These are phyloP conservation scores for Tamias sibiricus DNA, from an alignment of 2,113 vertebrate species.

Conservation along the genomic window DNA sequence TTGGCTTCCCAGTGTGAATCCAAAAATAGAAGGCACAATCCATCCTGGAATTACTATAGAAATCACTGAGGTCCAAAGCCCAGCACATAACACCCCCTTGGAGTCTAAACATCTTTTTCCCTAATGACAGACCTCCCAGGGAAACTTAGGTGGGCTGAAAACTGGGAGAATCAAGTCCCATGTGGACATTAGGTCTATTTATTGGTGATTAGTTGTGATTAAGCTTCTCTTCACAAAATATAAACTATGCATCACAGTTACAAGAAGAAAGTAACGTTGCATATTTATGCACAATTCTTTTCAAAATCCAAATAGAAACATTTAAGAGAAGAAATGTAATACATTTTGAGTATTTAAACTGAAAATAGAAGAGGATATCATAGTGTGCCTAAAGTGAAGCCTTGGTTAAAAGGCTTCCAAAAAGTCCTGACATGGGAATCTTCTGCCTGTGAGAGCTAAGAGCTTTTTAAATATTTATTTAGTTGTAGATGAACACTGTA, in stretches of 20 bases:
- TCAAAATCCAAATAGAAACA: constrained; percentile 59
- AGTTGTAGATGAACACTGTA: too few relatives aligned
- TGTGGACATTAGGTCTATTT: constrained; percentile 72
- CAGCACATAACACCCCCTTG: constrained; percentile 10
- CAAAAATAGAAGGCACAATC: constrained; percentile 83
- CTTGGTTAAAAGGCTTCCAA: not conserved
- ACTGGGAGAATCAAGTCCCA: constrained; percentile 63
- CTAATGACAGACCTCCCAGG: constrained; percentile 66
- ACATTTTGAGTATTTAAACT: constrained; percentile 50
- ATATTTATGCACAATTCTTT: constrained; percentile 40
- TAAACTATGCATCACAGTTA: not conserved
- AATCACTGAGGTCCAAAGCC: constrained; percentile 80
- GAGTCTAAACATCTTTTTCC: constrained; percentile 23
- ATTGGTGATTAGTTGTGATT: constrained; percentile 68
- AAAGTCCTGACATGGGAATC: constrained; percentile 51
- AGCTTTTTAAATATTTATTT: too few relatives aligned
- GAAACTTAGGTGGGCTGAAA: constrained; percentile 48
- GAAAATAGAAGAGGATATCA: constrained; percentile 50
- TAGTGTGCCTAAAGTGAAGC: constrained; percentile 48
- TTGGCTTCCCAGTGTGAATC: constrained; percentile 84
- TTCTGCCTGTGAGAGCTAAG: constrained; percentile 41
- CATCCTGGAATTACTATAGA: constrained; percentile 79
- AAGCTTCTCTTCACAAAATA: constrained; percentile 47
- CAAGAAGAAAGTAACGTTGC: not conserved
- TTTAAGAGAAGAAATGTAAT: not conserved